phyloP scores from a whole-genome alignment of 2,888 invertebrate species.

The Clostera curtula region DNA sequence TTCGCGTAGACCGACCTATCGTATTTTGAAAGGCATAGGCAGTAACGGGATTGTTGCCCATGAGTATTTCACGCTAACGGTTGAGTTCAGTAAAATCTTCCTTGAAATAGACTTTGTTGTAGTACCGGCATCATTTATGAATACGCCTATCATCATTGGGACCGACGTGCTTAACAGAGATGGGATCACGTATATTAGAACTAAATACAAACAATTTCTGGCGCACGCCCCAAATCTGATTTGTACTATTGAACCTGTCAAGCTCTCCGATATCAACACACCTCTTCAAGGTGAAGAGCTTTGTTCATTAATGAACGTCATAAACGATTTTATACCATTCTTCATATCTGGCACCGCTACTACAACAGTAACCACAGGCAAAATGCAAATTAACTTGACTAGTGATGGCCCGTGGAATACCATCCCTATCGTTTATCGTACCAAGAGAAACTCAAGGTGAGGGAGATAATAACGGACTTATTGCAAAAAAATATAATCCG shows the following conservation, averaged over 20 bases:
- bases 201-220: conserved; percentile 10
- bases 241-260: neutral
- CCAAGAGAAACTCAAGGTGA: conserved; percentile 1
- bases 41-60: neutral
- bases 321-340: neutral
- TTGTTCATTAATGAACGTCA: neutral
- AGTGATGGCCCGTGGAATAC: no score
- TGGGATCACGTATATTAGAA: conserved; percentile 16
- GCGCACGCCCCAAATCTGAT: neutral
- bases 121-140: conserved; percentile 14
- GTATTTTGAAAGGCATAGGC: neutral
- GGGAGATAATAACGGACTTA: conserved; percentile 1
- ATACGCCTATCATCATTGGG: conserved; percentile 16
- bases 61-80: conserved; percentile 1
- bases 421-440: conserved; percentile 1
- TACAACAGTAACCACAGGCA: conserved; percentile 1
- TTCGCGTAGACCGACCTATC: neutral
- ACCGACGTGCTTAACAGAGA: conserved; percentile 21
- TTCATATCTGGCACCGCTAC: conserved; percentile 1
- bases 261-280: neutral
- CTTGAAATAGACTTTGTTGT: conserved; percentile 7
- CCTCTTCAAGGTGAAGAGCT: conserved; percentile 1
- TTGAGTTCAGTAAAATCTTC: conserved; percentile 3
- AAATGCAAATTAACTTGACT: conserved; percentile 1
- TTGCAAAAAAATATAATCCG: conserved; percentile 1